A percentile compares a stretch with the other conserved stretches of the same genome.
phyloP scores from a whole-genome alignment of 2,113 vertebrate genomes.

The Podarcis muralis region DNA sequence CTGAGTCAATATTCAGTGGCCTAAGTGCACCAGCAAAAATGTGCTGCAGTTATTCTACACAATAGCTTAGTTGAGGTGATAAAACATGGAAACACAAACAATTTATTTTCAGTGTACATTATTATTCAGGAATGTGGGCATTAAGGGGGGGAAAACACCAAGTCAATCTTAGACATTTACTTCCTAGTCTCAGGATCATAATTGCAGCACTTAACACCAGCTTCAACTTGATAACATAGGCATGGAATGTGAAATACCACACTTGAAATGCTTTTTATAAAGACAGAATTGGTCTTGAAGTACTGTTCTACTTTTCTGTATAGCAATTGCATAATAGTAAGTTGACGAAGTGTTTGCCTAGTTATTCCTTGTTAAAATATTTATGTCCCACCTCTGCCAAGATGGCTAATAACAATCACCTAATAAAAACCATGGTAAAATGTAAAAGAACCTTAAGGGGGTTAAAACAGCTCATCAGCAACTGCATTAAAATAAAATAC shows the following conservation, averaged over 20 bases:
- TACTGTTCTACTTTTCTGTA: background rate
- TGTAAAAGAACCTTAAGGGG: background rate
- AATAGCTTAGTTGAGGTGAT: background rate
- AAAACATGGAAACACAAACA: background rate
- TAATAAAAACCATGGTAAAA: background rate
- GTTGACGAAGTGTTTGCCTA: background rate
- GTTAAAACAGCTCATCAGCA: background rate
- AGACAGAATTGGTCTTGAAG: background rate
- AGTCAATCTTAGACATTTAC: background rate
- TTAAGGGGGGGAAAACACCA: background rate
- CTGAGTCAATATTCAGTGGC: background rate
- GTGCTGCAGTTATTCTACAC: background rate
- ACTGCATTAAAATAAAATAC: background rate
- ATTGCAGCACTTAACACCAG: background rate
- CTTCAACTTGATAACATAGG: background rate
- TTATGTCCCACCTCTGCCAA: background rate
- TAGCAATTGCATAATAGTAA: background rate
- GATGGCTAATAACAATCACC: too few relatives aligned
- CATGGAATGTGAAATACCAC: background rate
- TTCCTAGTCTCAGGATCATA: background rate
- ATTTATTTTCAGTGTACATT: background rate
- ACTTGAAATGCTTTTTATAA: background rate
- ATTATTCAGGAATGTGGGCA: background rate
- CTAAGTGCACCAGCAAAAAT: background rate
- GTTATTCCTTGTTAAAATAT: background rate